A percentile compares a stretch with the other conserved stretches of the same genome.
These are phyloP conservation scores for Pimephales promelas DNA, from an alignment of 2,113 vertebrate genomes.

Conservation along the genomic window DNA sequence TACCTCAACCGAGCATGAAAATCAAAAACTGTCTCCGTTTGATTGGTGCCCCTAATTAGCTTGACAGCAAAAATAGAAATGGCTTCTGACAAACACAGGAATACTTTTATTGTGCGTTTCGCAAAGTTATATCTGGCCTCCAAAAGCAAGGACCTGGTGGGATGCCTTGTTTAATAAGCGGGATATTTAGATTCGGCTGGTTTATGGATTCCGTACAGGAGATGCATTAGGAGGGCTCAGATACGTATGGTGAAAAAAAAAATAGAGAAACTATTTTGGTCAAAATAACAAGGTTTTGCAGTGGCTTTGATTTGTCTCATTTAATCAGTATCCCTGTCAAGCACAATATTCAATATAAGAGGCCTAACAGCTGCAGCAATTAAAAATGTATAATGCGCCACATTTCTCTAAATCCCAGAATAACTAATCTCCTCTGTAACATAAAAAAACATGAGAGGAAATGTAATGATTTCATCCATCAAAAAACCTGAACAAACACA, in stretches of 20 bases:
- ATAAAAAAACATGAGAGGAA: slow-evolving; percentile 76
- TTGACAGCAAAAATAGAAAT: slow-evolving; percentile 42
- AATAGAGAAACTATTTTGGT: background rate
- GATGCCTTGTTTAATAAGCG: background rate
- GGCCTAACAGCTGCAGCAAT: slow-evolving; percentile 78
- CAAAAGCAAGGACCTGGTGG: background rate
- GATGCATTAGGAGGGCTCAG: background rate
- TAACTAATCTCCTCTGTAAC: slow-evolving; percentile 73
- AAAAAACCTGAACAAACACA: slow-evolving; percentile 71
- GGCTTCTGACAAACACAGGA: slow-evolving; percentile 61
- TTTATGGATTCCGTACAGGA: background rate
- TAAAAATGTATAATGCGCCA: slow-evolving; percentile 80
- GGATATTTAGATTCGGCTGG: background rate
- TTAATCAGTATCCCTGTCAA: slow-evolving; percentile 70
- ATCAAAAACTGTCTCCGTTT: slow-evolving; percentile 46
- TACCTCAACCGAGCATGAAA: slow-evolving; percentile 60
- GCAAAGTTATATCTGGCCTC: slow-evolving; percentile 25
- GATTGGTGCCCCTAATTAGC: slow-evolving; percentile 60
- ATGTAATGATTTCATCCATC: slow-evolving; percentile 78
- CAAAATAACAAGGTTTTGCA: slow-evolving; percentile 21
- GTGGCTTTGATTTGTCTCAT: slow-evolving; percentile 69
- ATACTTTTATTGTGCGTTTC: slow-evolving; percentile 63
- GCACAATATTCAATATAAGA: slow-evolving; percentile 69
- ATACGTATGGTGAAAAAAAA: background rate
- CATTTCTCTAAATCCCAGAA: slow-evolving; percentile 76